Conservation (phyloP, 2,113 vertebrate genomes). For the Ellobius talpinus region DNA sequence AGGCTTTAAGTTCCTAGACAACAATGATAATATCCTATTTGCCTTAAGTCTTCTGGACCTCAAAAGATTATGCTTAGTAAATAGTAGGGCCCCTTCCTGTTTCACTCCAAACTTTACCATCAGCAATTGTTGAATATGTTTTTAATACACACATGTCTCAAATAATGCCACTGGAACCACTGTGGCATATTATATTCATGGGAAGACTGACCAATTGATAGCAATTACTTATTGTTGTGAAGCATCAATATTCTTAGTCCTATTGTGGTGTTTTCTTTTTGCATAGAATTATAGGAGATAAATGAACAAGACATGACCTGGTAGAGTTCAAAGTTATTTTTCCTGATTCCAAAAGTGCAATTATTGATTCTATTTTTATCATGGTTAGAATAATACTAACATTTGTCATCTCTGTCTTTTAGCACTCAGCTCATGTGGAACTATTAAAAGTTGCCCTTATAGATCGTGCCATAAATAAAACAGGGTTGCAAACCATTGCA, state of each 20-base stretch:
- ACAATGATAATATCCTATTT: not conserved
- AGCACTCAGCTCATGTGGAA: constrained; percentile 79
- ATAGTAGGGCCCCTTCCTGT: not conserved
- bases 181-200: constrained; percentile 44
- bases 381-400: constrained; percentile 85
- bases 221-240: constrained; percentile 71
- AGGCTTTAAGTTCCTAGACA: not conserved
- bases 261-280: constrained; percentile 40
- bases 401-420: constrained; percentile 87
- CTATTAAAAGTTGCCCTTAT: constrained; percentile 84
- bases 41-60: not conserved
- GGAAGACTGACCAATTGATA: constrained; percentile 69
- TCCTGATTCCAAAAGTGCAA: constrained; percentile 83
- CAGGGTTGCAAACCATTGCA: constrained; percentile 58
- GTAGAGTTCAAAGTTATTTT: constrained; percentile 81
- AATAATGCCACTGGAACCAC: not conserved
- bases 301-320: constrained; percentile 83
- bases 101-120: not conserved
- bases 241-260: constrained; percentile 71
- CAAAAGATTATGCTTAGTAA: not conserved
- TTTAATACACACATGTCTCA: not conserved
- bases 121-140: not conserved
- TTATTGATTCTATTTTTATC: constrained; percentile 90
- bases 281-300: constrained; percentile 80
- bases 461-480: constrained; percentile 86